Conservation (phyloP, 1,140 invertebrate genomes). For the Chelonus insularis region DNA sequence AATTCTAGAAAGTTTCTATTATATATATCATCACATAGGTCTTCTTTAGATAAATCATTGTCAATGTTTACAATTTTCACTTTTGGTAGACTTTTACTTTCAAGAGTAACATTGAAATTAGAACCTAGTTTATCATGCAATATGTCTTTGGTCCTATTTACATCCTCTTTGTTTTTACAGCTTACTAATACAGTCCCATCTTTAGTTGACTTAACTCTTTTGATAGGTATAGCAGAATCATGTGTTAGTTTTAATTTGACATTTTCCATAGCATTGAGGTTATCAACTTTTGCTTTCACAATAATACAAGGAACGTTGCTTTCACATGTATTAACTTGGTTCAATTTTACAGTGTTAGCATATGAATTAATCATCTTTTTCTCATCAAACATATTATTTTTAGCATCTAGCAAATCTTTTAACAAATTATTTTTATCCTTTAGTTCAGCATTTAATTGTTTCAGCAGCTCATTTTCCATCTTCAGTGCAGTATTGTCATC, state of each 20-base stretch:
- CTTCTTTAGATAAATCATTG: not conserved
- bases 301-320: not conserved
- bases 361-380: not conserved
- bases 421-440: not conserved
- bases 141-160: not conserved
- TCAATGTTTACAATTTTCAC: not conserved
- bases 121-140: not conserved
- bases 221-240: not conserved
- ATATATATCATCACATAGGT: not conserved
- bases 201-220: not conserved
- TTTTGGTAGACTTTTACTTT: not conserved
- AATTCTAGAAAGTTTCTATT: not conserved
- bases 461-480: not conserved
- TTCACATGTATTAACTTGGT: not conserved
- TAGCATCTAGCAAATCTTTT: not conserved
- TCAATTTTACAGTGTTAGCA: not conserved
- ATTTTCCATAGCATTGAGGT: not conserved
- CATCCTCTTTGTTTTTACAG: not conserved
- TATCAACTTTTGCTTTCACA: not conserved
- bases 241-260: not conserved
- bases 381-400: no score
- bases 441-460: not conserved
- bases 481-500: not conserved
- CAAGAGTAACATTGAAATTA: not conserved
- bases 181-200: not conserved